Percentiles rank a stretch among this genome's conserved stretches.
phyloP scores from a whole-genome alignment of 1,140 invertebrate species.

The Drosophila sturtevanti region DNA sequence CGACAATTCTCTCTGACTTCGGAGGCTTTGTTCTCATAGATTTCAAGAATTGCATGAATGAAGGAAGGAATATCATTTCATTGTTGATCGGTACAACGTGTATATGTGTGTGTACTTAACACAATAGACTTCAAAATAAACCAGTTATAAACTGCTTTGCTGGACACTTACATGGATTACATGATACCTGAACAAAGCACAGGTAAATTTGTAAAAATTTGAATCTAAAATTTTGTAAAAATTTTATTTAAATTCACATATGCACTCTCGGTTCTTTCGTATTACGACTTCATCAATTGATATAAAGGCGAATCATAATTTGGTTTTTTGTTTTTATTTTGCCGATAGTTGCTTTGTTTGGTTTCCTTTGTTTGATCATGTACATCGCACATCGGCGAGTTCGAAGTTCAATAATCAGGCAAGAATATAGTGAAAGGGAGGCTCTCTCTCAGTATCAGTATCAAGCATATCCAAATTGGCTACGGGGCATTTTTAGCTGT shows the following conservation, averaged over 20 bases:
- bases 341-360: conserved; percentile 1
- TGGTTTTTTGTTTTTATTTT: background rate
- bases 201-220: too few relatives aligned
- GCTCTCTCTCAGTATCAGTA: background rate
- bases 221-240: too few relatives aligned
- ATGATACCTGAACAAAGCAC: too few relatives aligned
- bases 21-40: background rate
- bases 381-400: background rate
- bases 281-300: background rate
- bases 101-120: too few relatives aligned
- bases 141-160: background rate
- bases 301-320: background rate
- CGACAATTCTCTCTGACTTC: background rate
- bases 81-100: too few relatives aligned
- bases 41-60: background rate
- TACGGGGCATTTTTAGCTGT: conserved; percentile 32
- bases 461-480: conserved; percentile 33
- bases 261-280: background rate
- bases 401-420: background rate
- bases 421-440: background rate
- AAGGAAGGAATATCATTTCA: background rate
- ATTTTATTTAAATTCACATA: too few relatives aligned
- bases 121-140: background rate
- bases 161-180: too few relatives aligned
- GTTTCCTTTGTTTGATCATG: conserved; percentile 39